Base-by-base conservation (phyloP, 2,797 vertebrate genomes). In the Argyrosomus regius region DNA sequence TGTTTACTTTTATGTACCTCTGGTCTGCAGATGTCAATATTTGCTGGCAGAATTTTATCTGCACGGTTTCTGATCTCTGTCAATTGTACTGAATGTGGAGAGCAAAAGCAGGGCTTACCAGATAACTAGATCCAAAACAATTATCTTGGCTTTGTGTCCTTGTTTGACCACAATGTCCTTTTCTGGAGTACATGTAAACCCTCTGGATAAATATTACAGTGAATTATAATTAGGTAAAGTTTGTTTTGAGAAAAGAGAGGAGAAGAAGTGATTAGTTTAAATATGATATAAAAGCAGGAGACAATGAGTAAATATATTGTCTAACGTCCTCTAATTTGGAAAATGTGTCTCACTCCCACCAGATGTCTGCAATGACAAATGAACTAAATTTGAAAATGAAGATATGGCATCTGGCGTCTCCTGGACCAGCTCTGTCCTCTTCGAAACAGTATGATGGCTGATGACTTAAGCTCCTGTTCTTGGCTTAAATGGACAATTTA, bases 11-110 rank as follows among this genome's bases (percentile, higher is more conserved):
- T 43, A 50, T 59, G 56, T 9, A 54, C 74, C 64, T 87, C 88
- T 94, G 91, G 78, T 70, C 53, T 14, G 58, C 93, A 94, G 88
- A 92, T 93, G 92, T 90, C 83, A 71, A 28, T 63, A 62, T 57
- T 70, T 78, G 48, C 62, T 73, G 56, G 28, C 16, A 68, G 35
- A 20, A 39, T 71, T 75, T 75, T 39, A 81, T 86, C 67, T 52
- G 10, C 54, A 31, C 43, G 41, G 56, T 72, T 43, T 87, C 39
- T 72, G 43, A 43, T 65, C 64, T 45, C 45, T 77, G 65, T 83
- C 77, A 67, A 72, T 46, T 48, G 65, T 63, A 77, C 16, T 57
- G 52, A 80, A 75, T 62, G 56, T n/a, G 69, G 72, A 74, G 49
- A 79, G 64, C 61, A 53, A 71, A 78, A 31, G 31, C 72, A 31